phyloP scores from a whole-genome alignment of 30 jellyfish, hydroid and myxozoan genomes.

The Chrysaora quinquecirrha region DNA sequence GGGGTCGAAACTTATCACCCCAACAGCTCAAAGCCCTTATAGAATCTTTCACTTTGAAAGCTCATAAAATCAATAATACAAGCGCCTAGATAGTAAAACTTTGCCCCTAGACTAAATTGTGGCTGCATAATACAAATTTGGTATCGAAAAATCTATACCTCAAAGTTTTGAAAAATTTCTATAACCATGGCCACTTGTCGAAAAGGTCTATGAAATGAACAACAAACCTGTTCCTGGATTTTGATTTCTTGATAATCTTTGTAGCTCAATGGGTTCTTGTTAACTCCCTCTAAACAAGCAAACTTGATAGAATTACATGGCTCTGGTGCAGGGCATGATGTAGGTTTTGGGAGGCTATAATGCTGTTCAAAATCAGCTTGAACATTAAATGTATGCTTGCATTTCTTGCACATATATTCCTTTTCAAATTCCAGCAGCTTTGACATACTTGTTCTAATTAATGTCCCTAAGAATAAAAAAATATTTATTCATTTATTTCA shows the following conservation, averaged over 20 bases:
- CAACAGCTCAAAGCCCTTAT: too few relatives aligned
- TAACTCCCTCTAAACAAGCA: constrained; percentile 24
- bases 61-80: too few relatives aligned
- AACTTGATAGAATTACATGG: constrained; percentile 89
- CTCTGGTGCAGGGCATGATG: constrained; percentile 93
- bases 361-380: constrained; percentile 88
- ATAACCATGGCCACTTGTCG: too few relatives aligned
- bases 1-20: too few relatives aligned
- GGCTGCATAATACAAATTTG: too few relatives aligned
- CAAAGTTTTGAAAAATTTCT: too few relatives aligned
- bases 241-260: constrained; percentile 97
- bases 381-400: constrained; percentile 74
- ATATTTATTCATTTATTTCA: too few relatives aligned
- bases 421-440: constrained; percentile 89
- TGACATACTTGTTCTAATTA: constrained; percentile 87
- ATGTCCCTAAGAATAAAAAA: constrained; percentile 84
- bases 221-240: constrained; percentile 96
- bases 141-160: too few relatives aligned
- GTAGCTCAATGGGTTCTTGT: constrained; percentile 42
- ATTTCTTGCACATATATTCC: constrained; percentile 91
- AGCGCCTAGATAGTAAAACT: too few relatives aligned
- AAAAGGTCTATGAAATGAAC: too few relatives aligned
- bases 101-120: too few relatives aligned
- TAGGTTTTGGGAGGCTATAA: constrained; percentile 75
- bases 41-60: too few relatives aligned